Evolutionary conservation across 2,113 vertebrate genomes (phyloP), one percentile per base, ranked within the genome.

Genomic region (Podiceps cristatus): DNA sequence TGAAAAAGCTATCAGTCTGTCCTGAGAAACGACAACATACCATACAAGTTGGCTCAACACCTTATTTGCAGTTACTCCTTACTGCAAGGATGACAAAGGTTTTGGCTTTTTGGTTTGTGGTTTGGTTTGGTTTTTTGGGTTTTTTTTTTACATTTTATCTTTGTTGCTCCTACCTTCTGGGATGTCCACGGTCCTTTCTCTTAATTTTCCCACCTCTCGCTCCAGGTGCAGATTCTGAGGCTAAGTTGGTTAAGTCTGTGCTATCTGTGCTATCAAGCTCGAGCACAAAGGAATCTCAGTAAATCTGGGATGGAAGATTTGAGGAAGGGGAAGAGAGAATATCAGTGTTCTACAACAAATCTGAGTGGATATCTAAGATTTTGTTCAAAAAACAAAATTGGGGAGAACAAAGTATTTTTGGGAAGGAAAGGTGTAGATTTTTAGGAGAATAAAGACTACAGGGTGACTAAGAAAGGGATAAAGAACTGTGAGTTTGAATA

Each of bases 231-330:
- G 94, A 97, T 91, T 97, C 91, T 97, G 97, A 98, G 74, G 96
- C 97, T 98, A 98, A 97, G 97, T 90, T 98, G 97, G 53, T 96
- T 97, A 97, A 96, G 74, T 97, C 97, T 97, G 96, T 96, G 93
- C 97, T 98, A 97, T 97, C 94, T 97, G 97, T 96, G 94, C 97
- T 98, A 97, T 27, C 97, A 98, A 98, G 93, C 93, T 97, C 20
- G 94, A 96, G 96, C 96, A 96, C 97, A 98, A 97, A 93, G 95
- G 95, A 94, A 97, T 56, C 95, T 98, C 97, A 98, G 97, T 97
- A 98, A 87, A 98, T 98, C 97, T 98, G 97, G 97, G 93, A 95
- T 95, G 94, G 97, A 98, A 98, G 96, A 98, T 98, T 97, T 97
- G 97, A 97, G 95, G 97, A 96, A 97, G 97, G 97, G 97, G 97